Base-by-base conservation (phyloP, 1,140 invertebrate species). In the Callitettix versicolor region DNA sequence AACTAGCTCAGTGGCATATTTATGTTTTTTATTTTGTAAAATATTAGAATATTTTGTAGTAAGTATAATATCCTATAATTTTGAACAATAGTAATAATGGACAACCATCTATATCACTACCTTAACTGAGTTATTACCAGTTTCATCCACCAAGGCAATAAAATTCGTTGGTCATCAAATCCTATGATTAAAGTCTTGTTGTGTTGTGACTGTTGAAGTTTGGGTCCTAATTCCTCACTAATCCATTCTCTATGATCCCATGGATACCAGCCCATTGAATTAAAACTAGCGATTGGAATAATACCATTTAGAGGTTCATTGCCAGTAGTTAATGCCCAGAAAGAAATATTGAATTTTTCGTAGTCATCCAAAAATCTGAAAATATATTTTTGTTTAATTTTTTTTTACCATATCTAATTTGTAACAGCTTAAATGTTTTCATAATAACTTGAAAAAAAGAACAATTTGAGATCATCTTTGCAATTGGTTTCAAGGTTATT, bases 241-340 rank as follows among this genome's bases (percentile, higher is more conserved):
- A 88, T 68, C 77, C 86, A 91, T 46, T 76, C 69, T 1, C 75
- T 71, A 63, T 81, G 71, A 33, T 66, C 65, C 18, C 71, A 63
- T 1, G 86, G 74, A 1, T 74, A 77, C 81, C 91, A 93, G 1
- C 78, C 84, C 69, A 94, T 78, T 15, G 77, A 75, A 66, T 91
- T 84, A 58, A 88, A 84, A 1, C 67, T 64, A 3, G 80, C 71
- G 1, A 77, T 63, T 0, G 69, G 63, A 38, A 76, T 62, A n/a
- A 65, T 57, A 1, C 77, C 79, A 47, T 78, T 74, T 0, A 71
- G 54, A 0, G 82, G 82, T 58, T 85, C 81, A 50, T 85, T 85
- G 1, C 81, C 81, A 0, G 80, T 81, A 3, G 81, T 78, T 12
- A 85, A 71, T 0, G 69, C 76, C 82, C 80, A 84, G 18, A 84